These are phyloP conservation scores for Vesta saturnalis DNA, from an alignment of 2,888 invertebrate genomes.

Conservation along the genomic window DNA sequence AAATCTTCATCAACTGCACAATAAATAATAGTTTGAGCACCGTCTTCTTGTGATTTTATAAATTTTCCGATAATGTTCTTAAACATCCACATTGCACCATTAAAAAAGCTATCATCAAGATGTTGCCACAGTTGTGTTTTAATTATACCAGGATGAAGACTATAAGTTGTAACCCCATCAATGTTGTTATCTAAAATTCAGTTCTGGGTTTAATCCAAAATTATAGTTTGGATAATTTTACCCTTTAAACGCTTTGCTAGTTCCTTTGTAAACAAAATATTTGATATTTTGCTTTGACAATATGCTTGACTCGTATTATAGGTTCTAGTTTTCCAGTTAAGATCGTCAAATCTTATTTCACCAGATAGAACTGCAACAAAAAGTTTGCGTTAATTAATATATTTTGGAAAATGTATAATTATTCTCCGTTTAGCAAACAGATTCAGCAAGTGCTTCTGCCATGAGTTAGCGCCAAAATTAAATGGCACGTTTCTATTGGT, in stretches of 20 bases:
- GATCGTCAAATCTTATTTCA: slow-evolving; percentile 72
- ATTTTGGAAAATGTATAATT: too few relatives aligned
- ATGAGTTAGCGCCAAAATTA: too few relatives aligned
- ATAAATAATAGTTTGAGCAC: slow-evolving; percentile 80
- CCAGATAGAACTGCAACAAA: slow-evolving; percentile 59
- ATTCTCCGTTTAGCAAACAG: too few relatives aligned
- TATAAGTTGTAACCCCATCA: slow-evolving; percentile 71
- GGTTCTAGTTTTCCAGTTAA: slow-evolving; percentile 73
- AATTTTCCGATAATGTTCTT: slow-evolving; percentile 51
- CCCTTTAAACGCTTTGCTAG: slow-evolving; percentile 66
- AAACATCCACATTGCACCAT: neutral
- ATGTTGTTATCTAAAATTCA: slow-evolving; percentile 50
- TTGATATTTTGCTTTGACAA: slow-evolving; percentile 81
- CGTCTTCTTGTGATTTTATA: slow-evolving; percentile 69
- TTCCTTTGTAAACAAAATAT: slow-evolving; percentile 77
- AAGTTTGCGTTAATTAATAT: too few relatives aligned
- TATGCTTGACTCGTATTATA: slow-evolving; percentile 77
- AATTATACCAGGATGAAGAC: slow-evolving; percentile 79
- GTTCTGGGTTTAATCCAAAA: too few relatives aligned
- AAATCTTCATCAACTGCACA: slow-evolving; percentile 76
- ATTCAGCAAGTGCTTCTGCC: too few relatives aligned
- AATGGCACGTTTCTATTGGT: too few relatives aligned
- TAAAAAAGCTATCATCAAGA: slow-evolving; percentile 57
- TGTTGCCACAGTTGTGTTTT: slow-evolving; percentile 80
- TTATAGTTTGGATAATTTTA: too few relatives aligned